Conservation (phyloP, 2,113 vertebrate species). For the Cebus imitator region DNA sequence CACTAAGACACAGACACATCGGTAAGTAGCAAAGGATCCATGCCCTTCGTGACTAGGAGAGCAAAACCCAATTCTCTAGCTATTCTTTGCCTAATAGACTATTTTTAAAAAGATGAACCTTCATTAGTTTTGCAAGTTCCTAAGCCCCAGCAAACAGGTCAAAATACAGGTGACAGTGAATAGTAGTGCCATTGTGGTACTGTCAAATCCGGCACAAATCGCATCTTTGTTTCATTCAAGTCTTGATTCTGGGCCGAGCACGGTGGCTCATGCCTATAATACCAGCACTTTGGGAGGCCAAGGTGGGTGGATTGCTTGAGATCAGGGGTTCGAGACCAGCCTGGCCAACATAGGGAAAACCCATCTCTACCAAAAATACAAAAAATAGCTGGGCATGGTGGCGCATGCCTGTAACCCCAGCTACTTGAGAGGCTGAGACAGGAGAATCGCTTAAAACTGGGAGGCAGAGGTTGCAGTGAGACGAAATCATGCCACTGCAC, state of each 20-base stretch:
- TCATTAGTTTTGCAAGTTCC: slow-evolving; percentile 17
- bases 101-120: background rate
- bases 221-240: background rate
- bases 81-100: background rate
- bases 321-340: too few species aligned
- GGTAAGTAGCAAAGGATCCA: background rate
- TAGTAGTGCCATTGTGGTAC: rapidly evolving
- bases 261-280: too few species aligned
- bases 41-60: background rate
- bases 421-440: too few species aligned
- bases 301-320: too few species aligned
- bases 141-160: background rate
- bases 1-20: background rate
- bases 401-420: too few species aligned
- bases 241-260: background rate
- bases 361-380: too few species aligned
- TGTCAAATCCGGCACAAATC: background rate
- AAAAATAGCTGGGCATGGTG: too few species aligned
- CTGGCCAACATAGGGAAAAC: too few species aligned
- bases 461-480: too few species aligned
- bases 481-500: too few species aligned
- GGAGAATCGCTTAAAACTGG: too few species aligned
- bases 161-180: background rate
- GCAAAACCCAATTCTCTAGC: background rate
- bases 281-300: too few species aligned